Evolutionary conservation across 2,888 invertebrate species (phyloP).

Genomic region (Chrysotoxum bicinctum): DNA sequence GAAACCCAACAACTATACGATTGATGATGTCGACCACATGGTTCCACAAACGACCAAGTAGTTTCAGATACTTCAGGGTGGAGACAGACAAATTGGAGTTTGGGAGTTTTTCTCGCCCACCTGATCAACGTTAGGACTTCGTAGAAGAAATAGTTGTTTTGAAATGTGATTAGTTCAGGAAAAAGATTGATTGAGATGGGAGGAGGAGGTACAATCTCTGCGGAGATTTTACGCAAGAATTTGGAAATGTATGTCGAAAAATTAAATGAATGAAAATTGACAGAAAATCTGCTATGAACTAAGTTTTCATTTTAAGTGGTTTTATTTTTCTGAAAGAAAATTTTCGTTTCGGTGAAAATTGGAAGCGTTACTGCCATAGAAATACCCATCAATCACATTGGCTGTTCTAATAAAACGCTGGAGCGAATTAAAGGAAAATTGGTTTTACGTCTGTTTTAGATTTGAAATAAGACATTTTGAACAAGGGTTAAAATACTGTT

Average conservation of each 20-base stretch:
- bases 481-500: no score
- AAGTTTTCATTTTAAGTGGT: not conserved
- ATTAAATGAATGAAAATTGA: not conserved
- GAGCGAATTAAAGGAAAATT: not conserved
- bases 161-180: slow-evolving; percentile 3
- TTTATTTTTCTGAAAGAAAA: not conserved
- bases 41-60: not conserved
- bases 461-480: no score
- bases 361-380: not conserved
- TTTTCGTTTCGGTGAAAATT: not conserved
- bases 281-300: not conserved
- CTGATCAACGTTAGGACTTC: not conserved
- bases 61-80: not conserved
- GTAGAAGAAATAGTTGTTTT: not conserved
- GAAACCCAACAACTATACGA: not conserved
- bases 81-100: slow-evolving; percentile 15
- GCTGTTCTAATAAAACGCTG: not conserved
- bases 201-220: not conserved
- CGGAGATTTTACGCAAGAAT: not conserved
- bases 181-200: not conserved
- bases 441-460: no score
- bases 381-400: not conserved
- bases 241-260: not conserved
- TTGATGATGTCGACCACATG: slow-evolving; percentile 23
- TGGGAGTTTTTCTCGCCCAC: slow-evolving; percentile 9